Evolutionary conservation across 2,888 invertebrate species (phyloP).

Genomic region (Monoplex corrugatus): DNA sequence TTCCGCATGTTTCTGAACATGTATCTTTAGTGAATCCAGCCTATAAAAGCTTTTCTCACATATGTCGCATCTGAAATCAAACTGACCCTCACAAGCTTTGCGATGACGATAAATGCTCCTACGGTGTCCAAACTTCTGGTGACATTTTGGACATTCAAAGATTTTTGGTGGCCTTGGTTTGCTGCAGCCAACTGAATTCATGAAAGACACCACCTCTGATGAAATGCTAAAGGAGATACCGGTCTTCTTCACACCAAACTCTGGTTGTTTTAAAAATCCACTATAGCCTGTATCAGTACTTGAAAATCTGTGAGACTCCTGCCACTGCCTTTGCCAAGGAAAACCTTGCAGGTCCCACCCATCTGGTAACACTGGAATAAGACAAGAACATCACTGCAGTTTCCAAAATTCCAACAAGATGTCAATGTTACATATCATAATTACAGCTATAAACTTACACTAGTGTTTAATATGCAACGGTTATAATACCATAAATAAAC

Average conservation of each 20-base stretch:
- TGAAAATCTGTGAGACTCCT: constrained; percentile 13
- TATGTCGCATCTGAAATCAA: constrained; percentile 47
- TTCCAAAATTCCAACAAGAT: constrained; percentile 19
- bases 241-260: background rate
- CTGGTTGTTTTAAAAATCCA: background rate
- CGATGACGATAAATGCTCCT: constrained; percentile 43
- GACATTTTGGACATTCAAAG: constrained; percentile 38
- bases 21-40: constrained; percentile 52
- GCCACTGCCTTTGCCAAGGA: constrained; percentile 29
- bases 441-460: no score
- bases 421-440: background rate
- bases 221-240: background rate
- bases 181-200: background rate
- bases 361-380: constrained; percentile 37
- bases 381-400: constrained; percentile 38
- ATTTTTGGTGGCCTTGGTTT: constrained; percentile 37
- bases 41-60: constrained; percentile 55
- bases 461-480: background rate
- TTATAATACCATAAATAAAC: background rate
- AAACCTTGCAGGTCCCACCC: constrained; percentile 32
- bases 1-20: constrained; percentile 40
- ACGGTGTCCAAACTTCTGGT: constrained; percentile 44
- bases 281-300: background rate
- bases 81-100: constrained; percentile 44
- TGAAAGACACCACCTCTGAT: background rate